Evolutionary conservation across 2,797 vertebrate species (phyloP).

Genomic region (Enteromius afrohamiltoni): DNA sequence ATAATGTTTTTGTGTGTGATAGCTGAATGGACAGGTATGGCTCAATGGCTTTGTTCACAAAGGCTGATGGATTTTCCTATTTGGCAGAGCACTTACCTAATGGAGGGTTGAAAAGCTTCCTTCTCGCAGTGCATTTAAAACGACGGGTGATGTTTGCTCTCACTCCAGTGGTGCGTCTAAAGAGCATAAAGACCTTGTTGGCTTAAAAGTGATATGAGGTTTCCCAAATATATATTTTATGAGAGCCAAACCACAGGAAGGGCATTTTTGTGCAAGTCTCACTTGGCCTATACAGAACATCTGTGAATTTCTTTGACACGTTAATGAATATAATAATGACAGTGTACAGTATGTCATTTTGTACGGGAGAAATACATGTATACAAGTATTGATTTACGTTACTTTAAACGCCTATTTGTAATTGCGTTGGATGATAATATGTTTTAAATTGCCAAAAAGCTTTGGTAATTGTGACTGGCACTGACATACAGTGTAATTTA

Average conservation of each 20-base stretch:
- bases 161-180: slow-evolving; percentile 21
- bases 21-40: slow-evolving; percentile 6
- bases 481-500: not conserved
- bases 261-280: not conserved
- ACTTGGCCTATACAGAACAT: not conserved
- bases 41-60: slow-evolving; percentile 33
- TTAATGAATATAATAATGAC: not conserved
- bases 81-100: slow-evolving; percentile 23
- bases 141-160: slow-evolving; percentile 31
- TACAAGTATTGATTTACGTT: not conserved
- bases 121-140: slow-evolving; percentile 23
- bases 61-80: slow-evolving; percentile 28
- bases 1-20: not conserved
- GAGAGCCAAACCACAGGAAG: not conserved
- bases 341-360: not conserved
- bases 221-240: slow-evolving; percentile 34
- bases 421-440: not conserved
- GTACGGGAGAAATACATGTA: not conserved
- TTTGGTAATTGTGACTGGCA: not conserved
- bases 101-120: slow-evolving; percentile 21
- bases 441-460: not conserved
- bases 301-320: not conserved
- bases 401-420: not conserved
- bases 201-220: slow-evolving; percentile 17
- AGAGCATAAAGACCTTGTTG: slow-evolving; percentile 14